Base-by-base conservation (phyloP, 2,113 vertebrate species). In the Epinephelus lanceolatus region DNA sequence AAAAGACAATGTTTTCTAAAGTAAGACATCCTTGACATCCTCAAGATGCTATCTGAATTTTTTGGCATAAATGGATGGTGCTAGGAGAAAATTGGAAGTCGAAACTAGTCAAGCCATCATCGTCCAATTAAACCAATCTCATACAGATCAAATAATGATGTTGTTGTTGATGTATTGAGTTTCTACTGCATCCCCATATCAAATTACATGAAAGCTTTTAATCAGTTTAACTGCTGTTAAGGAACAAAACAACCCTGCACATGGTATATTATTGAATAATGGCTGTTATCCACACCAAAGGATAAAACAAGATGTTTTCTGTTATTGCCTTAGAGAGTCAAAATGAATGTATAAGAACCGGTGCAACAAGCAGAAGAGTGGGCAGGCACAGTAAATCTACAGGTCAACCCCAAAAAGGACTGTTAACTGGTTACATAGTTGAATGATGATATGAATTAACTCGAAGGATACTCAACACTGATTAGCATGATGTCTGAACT, bases 301-400 rank as follows among this genome's bases (percentile, higher is more conserved):
- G 93, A 23, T 92, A 93, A 67, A 86, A 95, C 92, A 93, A 94
- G 84, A 94, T 85, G 91, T 14, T 94, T 95, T 95, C 95, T 93
- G 81, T 96, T 93, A 95, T 95, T 97, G 96, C 97, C 97, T 98
- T 99, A 97, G 96, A 94, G 95, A 95, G 95, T 96, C 52, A 67
- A 81, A 95, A 94, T 98, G 97, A 99, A 99, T 99, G 97, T 98
- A 97, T 93, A 95, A 95, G 96, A 77, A 93, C 92, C 92, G 94
- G 95, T 96, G 95, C 17, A 77, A 62, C 94, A 85, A 95, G 85
- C 33, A 78, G 15, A 92, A 93, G 91, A 94, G 94, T 93, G 88
- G 91, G 94, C 94, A 95, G 94, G 49, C 33, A 37, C 33, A 37
- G 89, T 94, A 92, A 94, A 51, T 30, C 67, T 73, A 81, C 62